Evolutionary conservation across 1,140 invertebrate genomes (phyloP).

Genomic region (Teleogryllus occipitalis): DNA sequence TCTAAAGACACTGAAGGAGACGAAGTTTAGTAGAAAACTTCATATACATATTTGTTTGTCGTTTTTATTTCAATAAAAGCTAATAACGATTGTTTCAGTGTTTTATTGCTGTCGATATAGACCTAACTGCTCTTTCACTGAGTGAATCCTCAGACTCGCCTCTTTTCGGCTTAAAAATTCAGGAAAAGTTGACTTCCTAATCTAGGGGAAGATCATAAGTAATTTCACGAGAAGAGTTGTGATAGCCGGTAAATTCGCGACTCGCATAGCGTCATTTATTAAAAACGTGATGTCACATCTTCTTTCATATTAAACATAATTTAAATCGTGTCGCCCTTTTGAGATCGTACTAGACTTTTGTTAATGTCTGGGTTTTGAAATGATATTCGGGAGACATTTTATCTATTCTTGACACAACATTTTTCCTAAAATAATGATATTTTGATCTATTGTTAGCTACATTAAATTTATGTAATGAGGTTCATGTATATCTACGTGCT

Average conservation of each 20-base stretch:
- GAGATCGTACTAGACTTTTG: no score
- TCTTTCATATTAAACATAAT: no score
- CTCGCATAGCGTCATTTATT: background rate
- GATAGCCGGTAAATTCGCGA: background rate
- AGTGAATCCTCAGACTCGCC: background rate
- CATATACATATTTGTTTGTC: constrained; percentile 24
- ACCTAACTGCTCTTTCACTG: background rate
- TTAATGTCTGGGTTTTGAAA: no score
- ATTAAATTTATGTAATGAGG: no score
- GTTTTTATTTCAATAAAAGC: constrained; percentile 25
- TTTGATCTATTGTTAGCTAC: no score
- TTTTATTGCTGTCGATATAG: constrained; percentile 2
- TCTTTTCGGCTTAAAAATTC: background rate
- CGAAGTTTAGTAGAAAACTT: constrained; percentile 20
- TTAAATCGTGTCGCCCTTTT: no score
- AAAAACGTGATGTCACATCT: background rate
- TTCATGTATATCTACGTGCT: no score
- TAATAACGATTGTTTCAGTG: constrained; percentile 7
- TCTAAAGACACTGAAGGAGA: constrained; percentile 20
- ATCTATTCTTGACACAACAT: no score
- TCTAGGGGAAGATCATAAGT: background rate
- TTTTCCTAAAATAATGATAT: no score
- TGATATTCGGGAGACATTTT: no score
- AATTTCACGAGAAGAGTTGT: background rate
- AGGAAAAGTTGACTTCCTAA: background rate